Evolutionary conservation across 1,140 invertebrate genomes (phyloP), one percentile per base, ranked within the genome.

Genomic region (Drosophila pectinifera): DNA sequence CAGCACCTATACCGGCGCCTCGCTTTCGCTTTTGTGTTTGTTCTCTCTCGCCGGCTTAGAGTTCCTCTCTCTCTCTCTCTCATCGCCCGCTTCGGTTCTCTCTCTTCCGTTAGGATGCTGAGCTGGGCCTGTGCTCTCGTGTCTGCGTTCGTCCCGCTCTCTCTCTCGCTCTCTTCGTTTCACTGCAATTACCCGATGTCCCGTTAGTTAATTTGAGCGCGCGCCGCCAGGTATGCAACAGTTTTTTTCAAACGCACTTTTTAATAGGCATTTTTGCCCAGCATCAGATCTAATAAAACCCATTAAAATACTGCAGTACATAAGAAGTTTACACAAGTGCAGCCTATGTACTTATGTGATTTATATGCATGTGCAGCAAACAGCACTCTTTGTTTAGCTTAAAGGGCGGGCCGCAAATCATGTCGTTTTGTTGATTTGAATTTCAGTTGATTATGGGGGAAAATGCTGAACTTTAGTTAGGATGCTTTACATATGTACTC

Each of bases 11-110:
- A 36, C 55, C 57, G 53, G 78, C 62, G 64, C 78, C 83, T 86
- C 59, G 83, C 83, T 88, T 88, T 88, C 83, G 84, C 83, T 88
- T 88, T 88, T 88, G 83, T 89, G 65, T 89, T 88, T 81, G 82
- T 68, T 73, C 63, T 73, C 63, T 73, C 64, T 67, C 80, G 69
- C 58, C 57, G 59, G 42, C 41, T 56, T 79, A 67, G 75, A 34
- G 13, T 11, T 13, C 42, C 57, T 39, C 53, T 62, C 53, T 41
- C 38, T 14, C 3, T 4, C 8, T 13, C 11, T 28, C 26, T 8
- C 43, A 56, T 59, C 56, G 42, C 11, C 8, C 26, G 8, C 43
- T 61, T 59, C 56, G 42, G 43, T 26, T 70, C 24, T 38, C 57
- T 34, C 36, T 54, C 46, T 45, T 39, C 7, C 22, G 42, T 34